Base-by-base conservation (phyloP, 35 echinoderm and acorn worm genomes). In the Patiria miniata region DNA sequence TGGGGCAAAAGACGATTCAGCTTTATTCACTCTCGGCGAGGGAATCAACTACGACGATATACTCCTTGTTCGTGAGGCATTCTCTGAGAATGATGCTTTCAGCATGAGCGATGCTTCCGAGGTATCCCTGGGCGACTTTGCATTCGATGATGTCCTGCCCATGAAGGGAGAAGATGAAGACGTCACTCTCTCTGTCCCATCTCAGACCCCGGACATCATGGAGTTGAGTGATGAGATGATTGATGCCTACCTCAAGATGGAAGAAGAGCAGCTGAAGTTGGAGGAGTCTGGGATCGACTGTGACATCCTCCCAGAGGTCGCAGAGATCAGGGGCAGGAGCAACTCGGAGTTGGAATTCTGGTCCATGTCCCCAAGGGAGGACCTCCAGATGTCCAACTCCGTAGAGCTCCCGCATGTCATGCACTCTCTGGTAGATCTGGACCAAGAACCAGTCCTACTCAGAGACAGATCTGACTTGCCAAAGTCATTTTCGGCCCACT, bases 1-100 rank as follows among this genome's bases (percentile, higher is more conserved):
- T 77, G 61, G 78, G 6, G 89, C 91, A 7, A 90, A 93, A 83
- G 95, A 97, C 85, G 95, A 97, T 81, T 91, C 90, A 53, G 91
- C 88, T 15, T 80, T 99, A 14, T 91, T 93, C 80, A 91, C 19
- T 14, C 65, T 73, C 65, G 65, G 65, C 29, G 19, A 73, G n/a
- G 78, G 81, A 7, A 55, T 94, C 3, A 87, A 99, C 21, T 89
- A 95, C 81, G 92, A 94, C 68, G 96, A 95, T 53, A 60, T 94
- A 21, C 59, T 99, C 61, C 59, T 92, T 9, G 86, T 86, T 22
- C 68, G 96, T 52, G 92, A 94, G 83, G 96, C 96, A 2, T 99
- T 98, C 61, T 99, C 96, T 0, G 96, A 99, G 60, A 99, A 95
- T 83, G 96, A 99, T 85, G 96, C 96, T 16, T 99, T 85, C 85